These are phyloP conservation scores for Pristionchus japonicus DNA, from an alignment of 2,888 invertebrate genomes.

Conservation along the genomic window DNA sequence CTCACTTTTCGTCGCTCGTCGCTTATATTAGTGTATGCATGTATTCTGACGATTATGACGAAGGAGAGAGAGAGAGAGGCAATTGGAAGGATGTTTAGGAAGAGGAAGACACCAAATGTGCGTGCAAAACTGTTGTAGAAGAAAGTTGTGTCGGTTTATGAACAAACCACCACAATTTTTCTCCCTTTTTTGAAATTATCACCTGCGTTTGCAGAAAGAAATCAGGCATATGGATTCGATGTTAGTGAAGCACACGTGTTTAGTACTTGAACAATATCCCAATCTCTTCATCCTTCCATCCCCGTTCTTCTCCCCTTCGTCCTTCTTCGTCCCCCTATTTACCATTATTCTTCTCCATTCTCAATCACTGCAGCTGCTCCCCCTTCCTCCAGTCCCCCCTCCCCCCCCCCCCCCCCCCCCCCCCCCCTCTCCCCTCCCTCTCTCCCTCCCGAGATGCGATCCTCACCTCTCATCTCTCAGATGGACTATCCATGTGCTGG, in stretches of 20 bases:
- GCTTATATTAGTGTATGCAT: neutral
- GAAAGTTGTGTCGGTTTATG: too few relatives aligned
- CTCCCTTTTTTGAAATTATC: neutral
- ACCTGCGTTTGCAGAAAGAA: neutral
- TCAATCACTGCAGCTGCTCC: neutral
- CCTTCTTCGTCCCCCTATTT: conserved; percentile 8
- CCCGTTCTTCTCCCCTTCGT: neutral
- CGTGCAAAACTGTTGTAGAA: neutral
- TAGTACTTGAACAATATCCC: neutral
- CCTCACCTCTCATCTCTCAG: neutral
- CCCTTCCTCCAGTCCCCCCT: too few relatives aligned
- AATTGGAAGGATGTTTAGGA: neutral
- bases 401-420: neutral
- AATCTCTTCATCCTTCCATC: neutral
- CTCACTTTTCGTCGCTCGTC: neutral
- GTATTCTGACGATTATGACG: neutral
- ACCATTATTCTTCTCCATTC: conserved; percentile 31
- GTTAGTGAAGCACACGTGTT: neutral
- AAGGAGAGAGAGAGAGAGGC: too few relatives aligned
- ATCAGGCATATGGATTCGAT: neutral
- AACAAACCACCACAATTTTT: neutral
- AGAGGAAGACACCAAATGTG: neutral
- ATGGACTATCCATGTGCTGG: conserved; percentile 43
- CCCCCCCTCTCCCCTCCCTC: neutral
- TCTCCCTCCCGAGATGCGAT: conserved; percentile 19